phyloP scores from a whole-genome alignment of 2,888 invertebrate genomes.

The Palloptera scutellata region DNA sequence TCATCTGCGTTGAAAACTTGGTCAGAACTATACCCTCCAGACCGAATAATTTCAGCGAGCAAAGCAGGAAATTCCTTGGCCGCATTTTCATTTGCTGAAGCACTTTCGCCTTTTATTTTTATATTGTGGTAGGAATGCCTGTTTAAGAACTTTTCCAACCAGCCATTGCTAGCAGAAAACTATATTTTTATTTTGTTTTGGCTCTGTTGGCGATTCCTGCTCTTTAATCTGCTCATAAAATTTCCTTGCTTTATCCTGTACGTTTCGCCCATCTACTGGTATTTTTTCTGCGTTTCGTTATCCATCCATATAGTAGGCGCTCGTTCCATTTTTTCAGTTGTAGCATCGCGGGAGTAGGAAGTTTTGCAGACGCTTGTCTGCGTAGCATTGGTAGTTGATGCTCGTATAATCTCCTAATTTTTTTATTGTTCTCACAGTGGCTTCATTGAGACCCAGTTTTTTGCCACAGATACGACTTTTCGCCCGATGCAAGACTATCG shows the following conservation, averaged over 20 bases:
- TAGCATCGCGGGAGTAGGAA: background rate
- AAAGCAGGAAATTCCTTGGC: constrained; percentile 36
- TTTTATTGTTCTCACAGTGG: background rate
- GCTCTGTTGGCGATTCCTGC: too few species aligned
- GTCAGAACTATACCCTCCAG: constrained; percentile 43
- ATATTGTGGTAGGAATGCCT: constrained; percentile 42
- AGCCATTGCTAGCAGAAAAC: background rate
- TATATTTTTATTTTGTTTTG: too few species aligned
- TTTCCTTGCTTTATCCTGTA: background rate
- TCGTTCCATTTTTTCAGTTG: background rate
- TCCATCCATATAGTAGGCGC: too few species aligned
- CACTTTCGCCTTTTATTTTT: constrained; percentile 42
- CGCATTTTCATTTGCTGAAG: constrained; percentile 38
- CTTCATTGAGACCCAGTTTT: background rate
- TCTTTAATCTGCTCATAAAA: too few species aligned
- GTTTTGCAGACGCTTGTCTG: background rate
- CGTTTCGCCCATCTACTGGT: too few species aligned
- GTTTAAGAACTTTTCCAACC: constrained; percentile 27
- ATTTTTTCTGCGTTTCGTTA: too few species aligned
- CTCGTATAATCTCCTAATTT: background rate
- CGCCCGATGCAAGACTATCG: background rate
- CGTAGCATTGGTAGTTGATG: background rate
- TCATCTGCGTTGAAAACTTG: constrained; percentile 49
- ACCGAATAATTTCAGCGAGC: constrained; percentile 43
- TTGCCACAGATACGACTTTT: background rate